These are phyloP conservation scores for Tetraodon nigroviridis DNA, from an alignment of 2,113 vertebrate species.

Conservation along the genomic window DNA sequence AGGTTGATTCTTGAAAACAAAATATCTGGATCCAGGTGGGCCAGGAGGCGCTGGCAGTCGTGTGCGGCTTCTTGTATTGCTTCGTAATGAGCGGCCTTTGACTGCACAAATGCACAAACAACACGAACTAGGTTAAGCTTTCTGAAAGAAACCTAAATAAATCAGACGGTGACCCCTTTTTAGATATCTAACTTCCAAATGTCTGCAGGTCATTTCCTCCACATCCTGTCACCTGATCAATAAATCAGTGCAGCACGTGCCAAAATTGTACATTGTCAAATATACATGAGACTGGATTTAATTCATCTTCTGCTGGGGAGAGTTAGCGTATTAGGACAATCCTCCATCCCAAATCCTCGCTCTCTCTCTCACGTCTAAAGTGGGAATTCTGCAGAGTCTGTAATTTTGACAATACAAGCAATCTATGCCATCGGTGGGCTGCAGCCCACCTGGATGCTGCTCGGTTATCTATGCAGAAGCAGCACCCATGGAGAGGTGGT, in stretches of 20 bases:
- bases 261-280: not conserved
- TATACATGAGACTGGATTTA: slow-evolving; percentile 49
- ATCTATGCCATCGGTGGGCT: slow-evolving; percentile 75
- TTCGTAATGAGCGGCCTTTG: slow-evolving; percentile 56
- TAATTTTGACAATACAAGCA: slow-evolving; percentile 75
- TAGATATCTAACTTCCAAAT: not conserved
- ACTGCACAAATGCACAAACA: slow-evolving; percentile 26
- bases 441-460: slow-evolving; percentile 65
- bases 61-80: slow-evolving; percentile 55
- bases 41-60: slow-evolving; percentile 42
- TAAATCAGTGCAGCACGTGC: not conserved
- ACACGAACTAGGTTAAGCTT: slow-evolving; percentile 7
- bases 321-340: slow-evolving; percentile 24
- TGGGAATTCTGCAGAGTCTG: slow-evolving; percentile 76
- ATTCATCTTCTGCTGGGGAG: slow-evolving; percentile 52
- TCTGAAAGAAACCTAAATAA: not conserved
- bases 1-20: slow-evolving; percentile 33
- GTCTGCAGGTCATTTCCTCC: no score
- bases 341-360: slow-evolving; percentile 62
- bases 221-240: no score
- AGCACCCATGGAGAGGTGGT: slow-evolving; percentile 56
- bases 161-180: slow-evolving; percentile 16
- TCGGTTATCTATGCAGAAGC: slow-evolving; percentile 75
- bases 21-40: slow-evolving; percentile 21
- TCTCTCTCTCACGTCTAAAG: slow-evolving; percentile 69